Evolutionary conservation across 2,888 invertebrate genomes (phyloP).

Genomic region (Automeris io): DNA sequence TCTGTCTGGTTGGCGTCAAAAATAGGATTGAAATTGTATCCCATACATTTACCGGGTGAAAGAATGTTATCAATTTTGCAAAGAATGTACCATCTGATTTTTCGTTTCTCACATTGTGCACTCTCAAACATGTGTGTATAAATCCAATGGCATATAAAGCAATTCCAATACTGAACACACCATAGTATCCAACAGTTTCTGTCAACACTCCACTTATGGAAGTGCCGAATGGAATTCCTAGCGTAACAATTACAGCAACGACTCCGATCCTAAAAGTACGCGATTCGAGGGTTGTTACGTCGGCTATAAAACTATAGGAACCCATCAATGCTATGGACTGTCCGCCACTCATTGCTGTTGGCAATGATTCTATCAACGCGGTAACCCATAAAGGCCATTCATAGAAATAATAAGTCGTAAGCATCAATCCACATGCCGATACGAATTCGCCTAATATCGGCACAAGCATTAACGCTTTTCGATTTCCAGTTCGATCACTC

Average conservation of each 20-base stretch:
- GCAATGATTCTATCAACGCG: constrained; percentile 71
- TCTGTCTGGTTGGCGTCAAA: constrained; percentile 32
- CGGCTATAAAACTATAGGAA: constrained; percentile 78
- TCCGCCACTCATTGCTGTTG: constrained; percentile 77
- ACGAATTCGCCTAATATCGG: constrained; percentile 76
- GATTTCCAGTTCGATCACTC: constrained; percentile 77
- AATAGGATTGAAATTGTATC: constrained; percentile 59
- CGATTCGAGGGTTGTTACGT: constrained; percentile 75
- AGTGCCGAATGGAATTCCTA: constrained; percentile 68
- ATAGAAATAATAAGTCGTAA: constrained; percentile 73
- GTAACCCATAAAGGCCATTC: constrained; percentile 74
- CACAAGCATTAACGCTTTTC: constrained; percentile 75
- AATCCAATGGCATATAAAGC: constrained; percentile 48
- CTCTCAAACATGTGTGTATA: constrained; percentile 45
- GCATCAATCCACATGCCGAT: constrained; percentile 63
- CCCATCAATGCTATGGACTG: constrained; percentile 75
- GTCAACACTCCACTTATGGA: constrained; percentile 71
- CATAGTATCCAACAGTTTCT: constrained; percentile 60
- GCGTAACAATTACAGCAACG: constrained; percentile 70
- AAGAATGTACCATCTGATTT: constrained; percentile 36
- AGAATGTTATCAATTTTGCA: constrained; percentile 41
- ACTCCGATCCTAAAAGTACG: constrained; percentile 79
- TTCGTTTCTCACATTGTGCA: constrained; percentile 48
- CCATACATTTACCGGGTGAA: constrained; percentile 53
- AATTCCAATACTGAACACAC: constrained; percentile 52